Base-by-base conservation (phyloP, 2,797 vertebrate species). In the Buphagus erythrorhynchus region DNA sequence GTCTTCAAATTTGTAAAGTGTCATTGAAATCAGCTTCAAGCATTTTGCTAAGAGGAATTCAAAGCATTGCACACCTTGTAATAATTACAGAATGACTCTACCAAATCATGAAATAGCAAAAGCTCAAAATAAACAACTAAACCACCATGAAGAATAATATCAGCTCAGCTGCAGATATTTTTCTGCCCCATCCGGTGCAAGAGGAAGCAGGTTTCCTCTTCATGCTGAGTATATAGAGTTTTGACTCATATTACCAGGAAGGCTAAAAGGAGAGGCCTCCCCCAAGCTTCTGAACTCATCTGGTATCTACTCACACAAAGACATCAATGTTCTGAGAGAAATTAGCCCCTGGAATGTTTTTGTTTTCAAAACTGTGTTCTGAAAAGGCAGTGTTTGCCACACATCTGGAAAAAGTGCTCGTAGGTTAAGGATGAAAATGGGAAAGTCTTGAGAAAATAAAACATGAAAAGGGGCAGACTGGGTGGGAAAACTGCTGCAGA, bases 381-480 rank as follows among this genome's bases (percentile, higher is more conserved):
- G 88, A 96, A 95, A 95, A 83, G 84, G 61, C 91, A 91, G 43
- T 46, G 58, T 90, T 97, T 96, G 93, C 95, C 85, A 90, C 94
- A 97, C 97, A 98, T 97, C 96, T 98, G 97, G 96, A 96, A 96
- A 96, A 98, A 95, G 90, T 73, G 66, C 93, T 93, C 85, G 61
- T 96, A 96, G 90, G 90, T 97, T 97, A 97, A 90, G 73, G 76
- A 89, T 35, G 63, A 76, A 77, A 72, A 65, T 73, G 73, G n/a
- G 76, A 96, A 77, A 92, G n/a, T 13, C 67, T 71, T 95, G 77
- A 88, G 90, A 97, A 97, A 97, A 92, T 62, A 95, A 97, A 97
- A 96, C 92, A 95, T 96, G 86, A 97, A 96, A 97, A 91, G 38
- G 49, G 96, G 71, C 78, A 94, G 51, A 86, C 92, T 19, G 91